A percentile compares a stretch with the other conserved stretches of the same genome.
phyloP scores from a whole-genome alignment of 2,797 vertebrate genomes.

The Parauchenoglanis punctatus region DNA sequence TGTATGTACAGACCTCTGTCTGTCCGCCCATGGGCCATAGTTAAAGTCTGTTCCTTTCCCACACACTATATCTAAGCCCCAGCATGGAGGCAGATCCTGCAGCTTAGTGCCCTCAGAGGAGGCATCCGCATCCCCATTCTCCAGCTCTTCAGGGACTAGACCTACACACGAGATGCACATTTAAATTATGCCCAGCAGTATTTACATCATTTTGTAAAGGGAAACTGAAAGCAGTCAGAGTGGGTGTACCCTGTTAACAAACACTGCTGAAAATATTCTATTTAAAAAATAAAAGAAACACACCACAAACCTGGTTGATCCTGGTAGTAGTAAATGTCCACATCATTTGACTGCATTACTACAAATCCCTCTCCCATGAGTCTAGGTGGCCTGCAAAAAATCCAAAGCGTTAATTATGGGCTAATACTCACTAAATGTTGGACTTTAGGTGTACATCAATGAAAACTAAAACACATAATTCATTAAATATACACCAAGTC shows the following conservation, averaged over 20 bases:
- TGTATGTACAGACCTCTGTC: slow-evolving; percentile 84
- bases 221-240: not conserved
- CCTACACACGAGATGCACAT: slow-evolving; percentile 70
- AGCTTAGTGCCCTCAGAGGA: slow-evolving; percentile 87
- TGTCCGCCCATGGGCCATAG: slow-evolving; percentile 97
- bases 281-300: not conserved
- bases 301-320: slow-evolving; percentile 88
- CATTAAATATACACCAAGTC: not conserved
- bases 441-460: not conserved
- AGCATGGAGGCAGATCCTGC: slow-evolving; percentile 95
- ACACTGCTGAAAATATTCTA: not conserved
- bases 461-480: not conserved
- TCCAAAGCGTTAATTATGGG: not conserved
- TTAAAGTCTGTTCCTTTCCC: slow-evolving; percentile 99
- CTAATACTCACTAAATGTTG: not conserved
- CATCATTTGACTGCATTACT: slow-evolving; percentile 98
- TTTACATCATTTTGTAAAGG: not conserved
- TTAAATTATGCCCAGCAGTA: not conserved
- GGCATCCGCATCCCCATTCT: slow-evolving; percentile 82
- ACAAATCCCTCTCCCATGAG: slow-evolving; percentile 99
- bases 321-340: slow-evolving; percentile 98
- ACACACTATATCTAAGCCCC: slow-evolving; percentile 97
- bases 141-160: slow-evolving; percentile 89
- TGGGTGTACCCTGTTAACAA: not conserved
- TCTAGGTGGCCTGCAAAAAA: slow-evolving; percentile 84